Percentiles rank a stretch among this genome's conserved stretches.
Evolutionary conservation across 2,797 vertebrate genomes (phyloP).

Genomic region (Acipenser transmontanus): DNA sequence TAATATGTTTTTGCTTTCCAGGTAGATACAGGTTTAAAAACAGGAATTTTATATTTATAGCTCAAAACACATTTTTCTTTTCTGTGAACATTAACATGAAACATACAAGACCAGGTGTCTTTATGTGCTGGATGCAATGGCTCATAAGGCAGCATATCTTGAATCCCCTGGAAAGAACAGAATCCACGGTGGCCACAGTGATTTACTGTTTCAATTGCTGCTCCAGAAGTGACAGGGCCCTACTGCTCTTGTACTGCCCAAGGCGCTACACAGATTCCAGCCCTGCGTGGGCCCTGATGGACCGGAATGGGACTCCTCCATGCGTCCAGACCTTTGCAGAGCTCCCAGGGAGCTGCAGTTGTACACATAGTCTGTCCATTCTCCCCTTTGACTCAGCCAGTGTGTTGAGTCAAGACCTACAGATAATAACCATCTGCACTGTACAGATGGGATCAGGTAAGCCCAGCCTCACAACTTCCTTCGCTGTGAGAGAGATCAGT

Average conservation of each 20-base stretch:
- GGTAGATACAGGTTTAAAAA: too few species aligned
- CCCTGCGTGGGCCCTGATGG: background rate
- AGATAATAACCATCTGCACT: constrained; percentile 43
- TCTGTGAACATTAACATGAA: too few species aligned
- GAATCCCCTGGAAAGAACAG: too few species aligned
- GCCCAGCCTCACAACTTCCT: constrained; percentile 24
- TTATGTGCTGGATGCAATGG: too few species aligned
- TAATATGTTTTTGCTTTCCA: too few species aligned
- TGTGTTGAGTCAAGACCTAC: constrained; percentile 20
- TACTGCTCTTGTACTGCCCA: constrained; percentile 5
- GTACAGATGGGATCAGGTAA: constrained; percentile 38
- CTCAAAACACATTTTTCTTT: too few species aligned
- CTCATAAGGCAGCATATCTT: too few species aligned
- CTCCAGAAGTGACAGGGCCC: constrained; percentile 1
- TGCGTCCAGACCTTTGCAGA: background rate
- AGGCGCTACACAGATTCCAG: background rate
- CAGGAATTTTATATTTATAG: too few species aligned
- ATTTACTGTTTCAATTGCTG: background rate
- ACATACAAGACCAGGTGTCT: too few species aligned
- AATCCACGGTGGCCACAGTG: too few species aligned
- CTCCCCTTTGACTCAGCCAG: constrained; percentile 26
- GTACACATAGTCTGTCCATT: background rate
- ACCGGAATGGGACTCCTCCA: fast-evolving
- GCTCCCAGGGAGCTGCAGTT: background rate
- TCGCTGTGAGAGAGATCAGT: constrained; percentile 17